phyloP scores from a whole-genome alignment of 2,797 vertebrate genomes.

The Pangasius mekongensis region DNA sequence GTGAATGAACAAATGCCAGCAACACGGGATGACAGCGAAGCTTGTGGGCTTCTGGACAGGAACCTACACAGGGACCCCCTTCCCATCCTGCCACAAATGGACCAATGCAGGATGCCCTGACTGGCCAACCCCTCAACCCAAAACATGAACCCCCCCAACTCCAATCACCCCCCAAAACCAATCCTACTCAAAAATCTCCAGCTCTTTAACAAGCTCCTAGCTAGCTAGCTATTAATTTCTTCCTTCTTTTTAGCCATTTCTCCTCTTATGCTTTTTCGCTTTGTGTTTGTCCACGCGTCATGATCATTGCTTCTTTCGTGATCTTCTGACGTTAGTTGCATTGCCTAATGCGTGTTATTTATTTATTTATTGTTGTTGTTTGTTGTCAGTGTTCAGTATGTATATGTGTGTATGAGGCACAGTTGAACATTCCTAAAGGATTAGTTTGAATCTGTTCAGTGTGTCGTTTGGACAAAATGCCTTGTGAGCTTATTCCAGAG shows the following conservation, averaged over 20 bases:
- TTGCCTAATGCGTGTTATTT: background rate
- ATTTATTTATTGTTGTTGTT: slow-evolving; percentile 11
- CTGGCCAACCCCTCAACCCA: background rate
- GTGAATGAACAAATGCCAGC: background rate
- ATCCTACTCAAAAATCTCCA: background rate
- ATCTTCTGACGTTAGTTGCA: background rate
- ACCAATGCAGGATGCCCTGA: too few species aligned
- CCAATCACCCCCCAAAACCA: too few species aligned
- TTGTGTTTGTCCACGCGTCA: background rate
- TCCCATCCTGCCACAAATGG: too few species aligned
- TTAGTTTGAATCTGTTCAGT: background rate
- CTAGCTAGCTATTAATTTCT: background rate
- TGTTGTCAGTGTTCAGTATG: background rate
- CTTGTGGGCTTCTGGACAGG: too few species aligned
- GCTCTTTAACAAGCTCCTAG: background rate
- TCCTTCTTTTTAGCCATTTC: background rate
- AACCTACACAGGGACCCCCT: too few species aligned
- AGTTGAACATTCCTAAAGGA: background rate
- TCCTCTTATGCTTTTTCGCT: background rate
- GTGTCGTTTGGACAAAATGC: background rate
- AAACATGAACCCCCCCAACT: too few species aligned
- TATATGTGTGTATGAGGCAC: background rate
- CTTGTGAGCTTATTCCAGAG: background rate
- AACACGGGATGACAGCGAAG: background rate
- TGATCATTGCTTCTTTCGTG: background rate